A percentile compares a stretch with the other conserved stretches of the same genome.
Conservation (phyloP, 2,888 invertebrate species). For the Phlogophora meticulosa region DNA sequence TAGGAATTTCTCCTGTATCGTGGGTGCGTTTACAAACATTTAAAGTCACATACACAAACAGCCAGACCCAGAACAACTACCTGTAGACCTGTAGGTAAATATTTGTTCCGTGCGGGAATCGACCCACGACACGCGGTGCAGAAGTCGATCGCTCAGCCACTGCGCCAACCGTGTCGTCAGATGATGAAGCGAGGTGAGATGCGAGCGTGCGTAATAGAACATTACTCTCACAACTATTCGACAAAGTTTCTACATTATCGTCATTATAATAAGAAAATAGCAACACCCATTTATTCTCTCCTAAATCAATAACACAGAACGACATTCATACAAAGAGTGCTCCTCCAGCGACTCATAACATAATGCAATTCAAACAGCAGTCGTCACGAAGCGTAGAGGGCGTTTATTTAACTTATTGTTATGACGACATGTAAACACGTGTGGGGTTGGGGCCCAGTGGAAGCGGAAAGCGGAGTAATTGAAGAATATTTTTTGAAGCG, state of each 20-base stretch:
- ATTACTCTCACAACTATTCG: slow-evolving; percentile 7
- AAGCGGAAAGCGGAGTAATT: slow-evolving; percentile 23
- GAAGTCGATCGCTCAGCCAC: too few species aligned
- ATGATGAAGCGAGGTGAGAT: background rate
- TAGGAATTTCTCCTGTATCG: too few species aligned
- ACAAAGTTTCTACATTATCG: slow-evolving; percentile 12
- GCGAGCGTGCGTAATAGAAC: background rate
- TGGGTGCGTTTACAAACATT: too few species aligned
- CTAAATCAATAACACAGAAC: slow-evolving; percentile 58
- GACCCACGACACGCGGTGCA: too few species aligned
- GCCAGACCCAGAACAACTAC: too few species aligned
- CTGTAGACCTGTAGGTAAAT: too few species aligned
- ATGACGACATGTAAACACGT: slow-evolving; percentile 67
- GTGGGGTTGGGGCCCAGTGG: slow-evolving; percentile 49
- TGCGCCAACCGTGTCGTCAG: too few species aligned
- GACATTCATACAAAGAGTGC: slow-evolving; percentile 47
- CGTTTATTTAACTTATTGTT: slow-evolving; percentile 73
- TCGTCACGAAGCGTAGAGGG: slow-evolving; percentile 65
- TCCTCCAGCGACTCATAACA: slow-evolving; percentile 58
- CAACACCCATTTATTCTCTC: slow-evolving; percentile 31
- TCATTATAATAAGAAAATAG: slow-evolving; percentile 31
- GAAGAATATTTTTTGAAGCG: background rate
- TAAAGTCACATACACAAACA: too few species aligned
- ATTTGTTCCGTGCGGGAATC: too few species aligned
- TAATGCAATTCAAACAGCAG: slow-evolving; percentile 69